phyloP scores from a whole-genome alignment of 2,888 invertebrate species.

The Oscheius sp. region DNA sequence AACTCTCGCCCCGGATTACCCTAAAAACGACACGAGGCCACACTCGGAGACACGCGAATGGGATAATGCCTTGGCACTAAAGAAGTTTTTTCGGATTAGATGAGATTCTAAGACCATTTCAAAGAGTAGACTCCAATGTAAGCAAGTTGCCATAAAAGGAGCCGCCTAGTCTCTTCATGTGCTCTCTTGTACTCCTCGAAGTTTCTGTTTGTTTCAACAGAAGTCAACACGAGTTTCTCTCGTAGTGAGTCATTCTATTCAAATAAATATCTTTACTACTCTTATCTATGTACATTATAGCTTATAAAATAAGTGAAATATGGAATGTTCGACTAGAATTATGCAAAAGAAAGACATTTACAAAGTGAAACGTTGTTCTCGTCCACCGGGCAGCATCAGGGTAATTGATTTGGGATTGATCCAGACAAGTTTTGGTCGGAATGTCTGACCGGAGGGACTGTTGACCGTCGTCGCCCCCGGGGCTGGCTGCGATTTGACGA shows the following conservation, averaged over 20 bases:
- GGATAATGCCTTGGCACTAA: no score
- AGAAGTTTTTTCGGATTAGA: no score
- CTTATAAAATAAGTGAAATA: conserved; percentile 19
- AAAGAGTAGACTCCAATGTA: no score
- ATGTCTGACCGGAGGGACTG: conserved; percentile 44
- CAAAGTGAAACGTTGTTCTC: conserved; percentile 79
- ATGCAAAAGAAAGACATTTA: conserved; percentile 32
- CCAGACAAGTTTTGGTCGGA: conserved; percentile 88
- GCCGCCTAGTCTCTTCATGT: no score
- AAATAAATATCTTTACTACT: conserved; percentile 23
- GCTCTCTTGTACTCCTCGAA: no score
- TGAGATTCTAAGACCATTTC: no score
- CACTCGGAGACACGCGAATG: no score
- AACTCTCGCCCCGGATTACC: no score
- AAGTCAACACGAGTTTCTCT: background rate
- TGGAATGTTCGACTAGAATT: conserved; percentile 25
- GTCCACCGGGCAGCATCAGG: conserved; percentile 93
- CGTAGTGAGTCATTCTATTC: background rate
- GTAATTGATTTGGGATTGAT: conserved; percentile 92
- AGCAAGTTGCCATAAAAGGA: no score
- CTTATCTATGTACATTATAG: conserved; percentile 28
- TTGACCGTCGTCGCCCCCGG: conserved; percentile 78
- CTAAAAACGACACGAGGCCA: no score
- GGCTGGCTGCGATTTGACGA: conserved; percentile 85
- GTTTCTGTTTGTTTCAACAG: no score